Evolutionary conservation across 2,888 invertebrate genomes (phyloP), one percentile per base, ranked within the genome.

Genomic region (Cataglyphis rosenhaueri): DNA sequence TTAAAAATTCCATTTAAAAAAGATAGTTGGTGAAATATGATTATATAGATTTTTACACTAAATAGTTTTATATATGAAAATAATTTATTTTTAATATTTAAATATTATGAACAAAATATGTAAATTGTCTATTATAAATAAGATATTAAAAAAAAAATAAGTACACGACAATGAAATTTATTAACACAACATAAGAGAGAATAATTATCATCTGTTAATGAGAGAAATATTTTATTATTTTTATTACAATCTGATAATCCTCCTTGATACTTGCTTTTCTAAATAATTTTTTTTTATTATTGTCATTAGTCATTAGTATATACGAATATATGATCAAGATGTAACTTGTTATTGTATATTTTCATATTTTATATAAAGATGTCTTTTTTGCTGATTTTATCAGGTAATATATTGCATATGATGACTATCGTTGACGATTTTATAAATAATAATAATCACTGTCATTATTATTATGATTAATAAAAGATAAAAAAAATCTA

Each of bases 351-450:
- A 90, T 86, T 90, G 82, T 88, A 87, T 90, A 88, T 90, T 90
- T 91, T 91, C 87, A 89, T 91, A 91, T 88, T 48, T 86, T 91
- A 82, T 91, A 91, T 87, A 87, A 88, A 90, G 85, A 81, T 87
- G 88, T 89, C 89, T 90, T 89, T 87, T 87, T 89, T 91, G 85
- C 83, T 83, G 65, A 87, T 71, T 87, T 84, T 81, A 83, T 84
- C 41, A 41, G 82, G 73, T 85, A 87, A 68, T 87, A 83, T 55
- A 85, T 83, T 84, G 73, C 88, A 84, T 6, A 35, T 81, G 86
- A 84, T 85, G 73, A 85, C 71, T 76, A 88, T 88, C 74, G 81
- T 88, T 84, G 76, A 82, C 73, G 61, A 12, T 55, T 48, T 76
- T 83, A 41, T 84, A 84, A 25, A 81, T 65, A 55, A 8, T 21